Percentiles rank a stretch among this genome's conserved stretches.
Conservation (phyloP, 1,140 invertebrate genomes). For the Agrypnia vestita region DNA sequence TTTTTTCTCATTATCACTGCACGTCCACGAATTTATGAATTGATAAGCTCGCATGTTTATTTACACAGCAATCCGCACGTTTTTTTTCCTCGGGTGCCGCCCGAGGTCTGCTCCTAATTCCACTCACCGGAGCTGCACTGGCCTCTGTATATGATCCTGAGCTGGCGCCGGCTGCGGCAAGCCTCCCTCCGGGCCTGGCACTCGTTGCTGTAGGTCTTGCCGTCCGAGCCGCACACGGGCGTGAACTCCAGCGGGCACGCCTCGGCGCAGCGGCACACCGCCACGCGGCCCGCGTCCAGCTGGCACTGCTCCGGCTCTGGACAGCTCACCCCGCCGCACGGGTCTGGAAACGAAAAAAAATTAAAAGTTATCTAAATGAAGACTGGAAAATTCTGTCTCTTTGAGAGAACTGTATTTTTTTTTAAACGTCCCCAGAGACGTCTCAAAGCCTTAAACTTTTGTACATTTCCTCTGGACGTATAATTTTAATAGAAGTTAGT, state of each 20-base stretch:
- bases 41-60: too few species aligned
- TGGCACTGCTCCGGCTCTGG: slow-evolving; percentile 88
- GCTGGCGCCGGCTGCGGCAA: slow-evolving; percentile 80
- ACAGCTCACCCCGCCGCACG: slow-evolving; percentile 84
- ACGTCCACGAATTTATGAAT: too few species aligned
- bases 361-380: background rate
- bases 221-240: slow-evolving; percentile 89
- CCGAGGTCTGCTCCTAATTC: too few species aligned
- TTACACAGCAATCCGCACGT: too few species aligned
- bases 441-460: too few species aligned
- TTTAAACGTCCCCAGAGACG: too few species aligned
- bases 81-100: too few species aligned
- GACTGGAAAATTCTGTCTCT: background rate
- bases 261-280: slow-evolving; percentile 86
- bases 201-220: slow-evolving; percentile 90
- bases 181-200: slow-evolving; percentile 85
- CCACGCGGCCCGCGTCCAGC: slow-evolving; percentile 83
- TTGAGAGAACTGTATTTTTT: too few species aligned
- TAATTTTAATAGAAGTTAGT: too few species aligned
- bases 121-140: slow-evolving; percentile 83
- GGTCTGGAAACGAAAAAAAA: slow-evolving; percentile 77
- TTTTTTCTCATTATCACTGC: too few species aligned
- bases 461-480: too few species aligned
- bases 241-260: slow-evolving; percentile 85
- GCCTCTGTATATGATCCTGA: slow-evolving; percentile 86